Conservation (phyloP, 1,140 invertebrate genomes). For the Drosophila prosaltans region DNA sequence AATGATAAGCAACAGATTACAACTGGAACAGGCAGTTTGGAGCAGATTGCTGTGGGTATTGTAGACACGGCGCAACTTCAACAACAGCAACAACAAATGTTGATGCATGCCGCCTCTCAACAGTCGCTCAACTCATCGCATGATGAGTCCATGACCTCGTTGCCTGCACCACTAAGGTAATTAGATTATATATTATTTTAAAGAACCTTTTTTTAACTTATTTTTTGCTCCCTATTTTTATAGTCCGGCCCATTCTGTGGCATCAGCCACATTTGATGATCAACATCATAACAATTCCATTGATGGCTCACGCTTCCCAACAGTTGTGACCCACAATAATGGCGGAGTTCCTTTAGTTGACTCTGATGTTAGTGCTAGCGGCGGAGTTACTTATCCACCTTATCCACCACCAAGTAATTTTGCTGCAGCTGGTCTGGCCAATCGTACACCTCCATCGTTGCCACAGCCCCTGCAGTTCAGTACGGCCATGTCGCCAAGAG, state of each 20-base stretch:
- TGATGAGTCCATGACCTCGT: slow-evolving; percentile 82
- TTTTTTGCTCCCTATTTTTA: slow-evolving; percentile 13
- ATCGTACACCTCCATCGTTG: slow-evolving; percentile 22
- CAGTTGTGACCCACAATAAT: slow-evolving; percentile 45
- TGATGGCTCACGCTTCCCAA: slow-evolving; percentile 70
- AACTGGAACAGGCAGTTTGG: slow-evolving; percentile 36
- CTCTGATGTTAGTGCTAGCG: slow-evolving; percentile 20
- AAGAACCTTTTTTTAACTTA: slow-evolving; percentile 28
- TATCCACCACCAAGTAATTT: slow-evolving; percentile 50
- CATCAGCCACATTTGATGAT: slow-evolving; percentile 77
- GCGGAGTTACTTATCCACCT: slow-evolving; percentile 25
- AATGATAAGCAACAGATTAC: slow-evolving; percentile 46
- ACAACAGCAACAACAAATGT: slow-evolving; percentile 59
- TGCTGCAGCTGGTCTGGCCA: slow-evolving; percentile 31
- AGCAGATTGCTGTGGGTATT: slow-evolving; percentile 41
- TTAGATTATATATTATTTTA: slow-evolving; percentile 17
- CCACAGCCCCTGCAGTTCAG: slow-evolving; percentile 53
- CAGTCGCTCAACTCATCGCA: slow-evolving; percentile 83
- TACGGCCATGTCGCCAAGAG: slow-evolving; percentile 65
- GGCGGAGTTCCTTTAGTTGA: slow-evolving; percentile 26
- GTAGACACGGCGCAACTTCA: slow-evolving; percentile 53
- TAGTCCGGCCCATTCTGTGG: slow-evolving; percentile 80
- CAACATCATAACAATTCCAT: slow-evolving; percentile 78
- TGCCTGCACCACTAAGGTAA: slow-evolving; percentile 81
- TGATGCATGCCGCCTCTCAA: slow-evolving; percentile 76